Evolutionary conservation across 2,888 invertebrate species (phyloP), one percentile per base, ranked within the genome.

Genomic region (Sceliomorpha sp.): DNA sequence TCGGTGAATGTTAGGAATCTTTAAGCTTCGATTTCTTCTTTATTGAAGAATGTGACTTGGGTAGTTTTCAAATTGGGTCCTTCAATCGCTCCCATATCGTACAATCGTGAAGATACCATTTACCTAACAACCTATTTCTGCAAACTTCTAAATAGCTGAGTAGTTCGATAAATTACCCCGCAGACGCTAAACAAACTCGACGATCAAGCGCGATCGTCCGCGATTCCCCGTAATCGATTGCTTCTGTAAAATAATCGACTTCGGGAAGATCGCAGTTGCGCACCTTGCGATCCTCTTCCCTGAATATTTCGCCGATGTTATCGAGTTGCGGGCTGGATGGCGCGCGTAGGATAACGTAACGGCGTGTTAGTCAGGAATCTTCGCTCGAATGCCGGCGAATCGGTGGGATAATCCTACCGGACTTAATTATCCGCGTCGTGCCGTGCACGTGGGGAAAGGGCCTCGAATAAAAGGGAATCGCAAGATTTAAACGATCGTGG

Each of bases 371-470:
- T 51, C 60, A 64, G 37, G 60, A 64, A 68, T 60, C 44, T 31
- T 20, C 40, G 36, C 55, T 40, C 44, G 67, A 62, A 56, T 60
- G 51, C 47, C 58, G 48, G 47, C 47, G 70, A 71, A 72, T 71
- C 68, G 56, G 71, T 56, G 59, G 56, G 71, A 71, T 75, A 75
- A 73, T 75, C 73, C 68, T 50, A 67, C 67, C 68, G 64, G 63
- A 72, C 68, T 72, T 76, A 75, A 76, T 76, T 76, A 75, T 73
- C 75, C 72, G 51, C 20, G n/a, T n/a, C 62, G 56, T 53, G 53
- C 58, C 62, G 56, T 51, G 50, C 44, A 32, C 45, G 62, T 26
- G 66, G n/a, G n/a, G 56, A 58, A 59, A 62, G 56, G 47, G 37
- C 45, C 50, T 32, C 36, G 50, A 62, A 72, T 69, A 70, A 66